Conservation (phyloP, 2,797 vertebrate genomes). For the Lutjanus campechanus region DNA sequence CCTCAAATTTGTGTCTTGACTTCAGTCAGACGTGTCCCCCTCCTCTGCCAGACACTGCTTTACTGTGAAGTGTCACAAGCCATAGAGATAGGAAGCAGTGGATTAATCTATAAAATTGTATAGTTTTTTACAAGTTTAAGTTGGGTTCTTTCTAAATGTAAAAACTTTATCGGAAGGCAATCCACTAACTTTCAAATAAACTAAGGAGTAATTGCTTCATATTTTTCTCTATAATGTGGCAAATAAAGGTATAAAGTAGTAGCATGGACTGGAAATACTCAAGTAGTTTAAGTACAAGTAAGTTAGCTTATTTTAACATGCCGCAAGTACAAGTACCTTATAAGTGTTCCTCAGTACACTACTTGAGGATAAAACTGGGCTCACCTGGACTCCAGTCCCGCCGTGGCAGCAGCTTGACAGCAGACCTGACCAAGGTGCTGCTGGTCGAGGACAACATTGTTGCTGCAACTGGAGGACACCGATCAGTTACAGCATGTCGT, state of each 20-base stretch:
- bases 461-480: conserved; percentile 46
- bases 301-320: no score
- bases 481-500: conserved; percentile 49
- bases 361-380: background rate
- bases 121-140: no score
- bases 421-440: conserved; percentile 47
- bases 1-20: background rate
- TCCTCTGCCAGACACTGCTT: background rate
- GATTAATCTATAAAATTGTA: background rate
- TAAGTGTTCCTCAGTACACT: background rate
- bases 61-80: background rate
- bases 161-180: background rate
- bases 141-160: background rate
- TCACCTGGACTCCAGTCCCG: conserved; percentile 68
- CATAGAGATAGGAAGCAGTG: background rate
- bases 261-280: background rate
- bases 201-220: background rate
- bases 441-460: conserved; percentile 72
- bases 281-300: background rate
- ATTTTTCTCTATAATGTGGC: background rate
- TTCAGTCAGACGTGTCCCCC: no score
- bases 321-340: background rate
- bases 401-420: conserved; percentile 60
- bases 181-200: background rate
- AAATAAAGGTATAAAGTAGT: no score